A percentile compares a stretch with the other conserved stretches of the same genome.
phyloP scores from a whole-genome alignment of 2,113 vertebrate genomes.

The Ictalurus furcatus region DNA sequence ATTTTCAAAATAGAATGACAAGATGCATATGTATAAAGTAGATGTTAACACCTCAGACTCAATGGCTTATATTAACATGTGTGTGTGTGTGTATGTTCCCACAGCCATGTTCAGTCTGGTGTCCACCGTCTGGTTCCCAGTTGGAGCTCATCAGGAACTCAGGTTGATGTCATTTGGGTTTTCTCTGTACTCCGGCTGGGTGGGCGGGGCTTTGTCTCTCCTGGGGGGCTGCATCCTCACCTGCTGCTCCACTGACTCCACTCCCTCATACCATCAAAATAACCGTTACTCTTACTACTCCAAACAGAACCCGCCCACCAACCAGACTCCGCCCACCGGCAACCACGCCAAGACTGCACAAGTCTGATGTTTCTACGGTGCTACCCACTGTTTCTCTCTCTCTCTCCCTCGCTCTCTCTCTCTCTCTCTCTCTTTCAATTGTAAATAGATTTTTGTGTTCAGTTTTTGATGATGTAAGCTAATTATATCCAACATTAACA shows the following conservation, averaged over 20 bases:
- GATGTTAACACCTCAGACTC: background rate
- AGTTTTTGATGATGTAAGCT: background rate
- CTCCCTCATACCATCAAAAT: slow-evolving; percentile 82
- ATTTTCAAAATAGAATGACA: too few relatives aligned
- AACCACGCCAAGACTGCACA: slow-evolving; percentile 97
- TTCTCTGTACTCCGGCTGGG: slow-evolving; percentile 93
- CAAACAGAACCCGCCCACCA: slow-evolving; percentile 73
- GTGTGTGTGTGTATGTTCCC: slow-evolving; percentile 33
- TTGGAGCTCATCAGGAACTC: slow-evolving; percentile 83
- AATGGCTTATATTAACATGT: background rate
- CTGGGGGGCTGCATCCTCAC: slow-evolving; percentile 84
- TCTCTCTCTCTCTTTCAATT: background rate
- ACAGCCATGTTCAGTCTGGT: slow-evolving; percentile 85
- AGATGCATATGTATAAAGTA: background rate
- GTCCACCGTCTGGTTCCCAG: slow-evolving; percentile 93
- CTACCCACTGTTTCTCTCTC: background rate
- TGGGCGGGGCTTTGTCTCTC: slow-evolving; percentile 84
- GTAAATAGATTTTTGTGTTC: background rate
- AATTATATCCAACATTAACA: background rate
- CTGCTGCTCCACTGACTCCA: slow-evolving; percentile 83
- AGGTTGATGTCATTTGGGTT: slow-evolving; percentile 93
- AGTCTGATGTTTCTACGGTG: slow-evolving; percentile 71
- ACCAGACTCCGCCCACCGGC: slow-evolving; percentile 63
- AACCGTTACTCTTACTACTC: slow-evolving; percentile 90
- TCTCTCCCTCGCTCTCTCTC: background rate